Evolutionary conservation across 2,888 invertebrate species (phyloP).

Genomic region (Dryococelus australis): DNA sequence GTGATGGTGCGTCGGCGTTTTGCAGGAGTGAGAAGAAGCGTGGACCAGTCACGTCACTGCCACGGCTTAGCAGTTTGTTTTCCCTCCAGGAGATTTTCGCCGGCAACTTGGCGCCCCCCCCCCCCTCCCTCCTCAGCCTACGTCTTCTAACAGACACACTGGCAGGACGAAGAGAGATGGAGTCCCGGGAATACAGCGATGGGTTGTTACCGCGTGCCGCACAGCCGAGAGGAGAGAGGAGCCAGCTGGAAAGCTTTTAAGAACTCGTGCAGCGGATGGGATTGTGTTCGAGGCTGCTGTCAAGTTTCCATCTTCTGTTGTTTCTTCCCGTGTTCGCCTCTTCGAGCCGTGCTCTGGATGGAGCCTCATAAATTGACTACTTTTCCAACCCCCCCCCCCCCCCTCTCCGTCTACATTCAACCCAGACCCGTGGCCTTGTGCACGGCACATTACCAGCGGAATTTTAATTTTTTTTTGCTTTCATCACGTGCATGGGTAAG

Average conservation of each 20-base stretch:
- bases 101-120: not conserved
- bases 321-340: not conserved
- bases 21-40: not conserved
- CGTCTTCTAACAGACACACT: too few relatives aligned
- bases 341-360: not conserved
- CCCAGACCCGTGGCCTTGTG: not conserved
- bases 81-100: not conserved
- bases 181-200: not conserved
- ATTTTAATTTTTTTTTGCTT: not conserved
- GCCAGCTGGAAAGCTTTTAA: slow-evolving; percentile 11
- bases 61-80: not conserved
- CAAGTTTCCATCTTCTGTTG: not conserved
- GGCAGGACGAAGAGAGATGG: not conserved
- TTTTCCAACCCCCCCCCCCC: not conserved
- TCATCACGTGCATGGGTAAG: too few relatives aligned
- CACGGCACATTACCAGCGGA: not conserved
- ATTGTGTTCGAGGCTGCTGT: not conserved
- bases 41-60: not conserved
- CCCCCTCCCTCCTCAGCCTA: not conserved
- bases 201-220: too few relatives aligned
- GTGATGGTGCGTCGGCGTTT: too few relatives aligned
- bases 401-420: not conserved
- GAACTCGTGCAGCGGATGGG: not conserved
- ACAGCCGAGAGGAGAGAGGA: not conserved
- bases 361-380: not conserved